These are phyloP conservation scores for Choloepus didactylus DNA, from an alignment of 2,797 vertebrate species.

Conservation along the genomic window DNA sequence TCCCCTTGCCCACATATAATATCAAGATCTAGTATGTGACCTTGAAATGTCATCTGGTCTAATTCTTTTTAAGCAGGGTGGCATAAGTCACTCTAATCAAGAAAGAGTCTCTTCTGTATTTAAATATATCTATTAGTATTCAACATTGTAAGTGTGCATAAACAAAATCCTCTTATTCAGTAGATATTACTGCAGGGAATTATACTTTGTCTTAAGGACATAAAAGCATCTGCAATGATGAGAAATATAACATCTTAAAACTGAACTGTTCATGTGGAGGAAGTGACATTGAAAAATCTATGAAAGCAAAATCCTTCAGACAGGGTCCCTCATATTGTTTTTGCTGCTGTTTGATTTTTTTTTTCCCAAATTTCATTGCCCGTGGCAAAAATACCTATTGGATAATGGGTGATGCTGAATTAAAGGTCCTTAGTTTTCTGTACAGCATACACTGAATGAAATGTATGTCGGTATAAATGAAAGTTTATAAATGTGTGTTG, in stretches of 20 bases:
- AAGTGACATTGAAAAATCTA: conserved; percentile 80
- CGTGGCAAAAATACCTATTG: conserved; percentile 76
- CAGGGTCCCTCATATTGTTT: conserved; percentile 62
- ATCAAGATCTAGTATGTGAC: conserved; percentile 23
- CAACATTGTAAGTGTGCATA: conserved; percentile 63
- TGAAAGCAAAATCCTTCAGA: conserved; percentile 78
- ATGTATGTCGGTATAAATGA: conserved; percentile 37
- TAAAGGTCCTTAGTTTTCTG: conserved; percentile 74
- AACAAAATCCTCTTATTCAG: conserved; percentile 76
- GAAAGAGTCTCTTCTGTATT: neutral
- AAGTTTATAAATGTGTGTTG: conserved; percentile 59
- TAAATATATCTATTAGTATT: conserved; percentile 59
- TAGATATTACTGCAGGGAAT: conserved; percentile 49
- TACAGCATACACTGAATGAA: conserved; percentile 51
- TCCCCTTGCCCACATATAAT: neutral
- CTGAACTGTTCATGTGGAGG: conserved; percentile 79
- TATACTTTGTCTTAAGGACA: conserved; percentile 75
- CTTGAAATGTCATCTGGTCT: neutral
- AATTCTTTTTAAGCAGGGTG: conserved; percentile 4
- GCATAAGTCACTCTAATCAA: conserved; percentile 49
- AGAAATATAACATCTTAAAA: conserved; percentile 81
- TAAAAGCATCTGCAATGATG: conserved; percentile 79
- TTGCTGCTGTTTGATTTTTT: conserved; percentile 21
- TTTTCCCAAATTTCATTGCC: conserved; percentile 75
- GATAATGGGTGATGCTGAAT: conserved; percentile 24